Base-by-base conservation (phyloP, 2,888 invertebrate genomes). In the Galerucella nymphaeae region DNA sequence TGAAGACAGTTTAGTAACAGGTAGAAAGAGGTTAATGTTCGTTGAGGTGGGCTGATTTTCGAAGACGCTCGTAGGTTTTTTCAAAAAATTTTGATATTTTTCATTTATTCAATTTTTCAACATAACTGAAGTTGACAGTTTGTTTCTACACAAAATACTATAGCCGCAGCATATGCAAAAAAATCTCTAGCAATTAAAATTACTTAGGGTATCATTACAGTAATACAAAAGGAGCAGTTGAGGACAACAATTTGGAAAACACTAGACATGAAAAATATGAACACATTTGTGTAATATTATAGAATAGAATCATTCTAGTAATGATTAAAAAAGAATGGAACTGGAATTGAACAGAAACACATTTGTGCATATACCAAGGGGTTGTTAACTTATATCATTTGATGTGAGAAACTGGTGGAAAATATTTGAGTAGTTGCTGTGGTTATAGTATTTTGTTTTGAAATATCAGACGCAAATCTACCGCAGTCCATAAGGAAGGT, bases 1-100 rank as follows among this genome's bases (percentile, higher is more conserved):
- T 73, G 72, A 72, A 70, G 69, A 67, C 63, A 73, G 69, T 69
- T 76, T 75, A 74, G 73, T 74, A 71, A 71, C 63, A 74, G 62
- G 50, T 67, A 74, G 66, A 69, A 45, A 59, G 59, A 58, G 16
- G 59, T 67, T 67, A 67, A 48, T 67, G 55, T 62, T 62, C 18
- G 42, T 59, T 55, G 50, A 59, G n/a, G 30, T 45, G 67, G 67
- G 59, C 67, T 67, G 61, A 57, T 70, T 53, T 70, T 70, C 62
- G 48, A 30, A 57, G 63, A 57, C 11, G n/a, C 70, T 70, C 63
- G 63, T 45, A 63, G 62, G 23, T 70, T 63, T 70, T n/a, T 64
- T 18, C 57, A 63, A 38, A 69, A 65, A 58, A 38, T 55, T 68
- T 62, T 16, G 63, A 63, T 57, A 57, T 70, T 63, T 57, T 63